phyloP scores from a whole-genome alignment of 1,140 invertebrate genomes.

The Scaptomyza hsui region DNA sequence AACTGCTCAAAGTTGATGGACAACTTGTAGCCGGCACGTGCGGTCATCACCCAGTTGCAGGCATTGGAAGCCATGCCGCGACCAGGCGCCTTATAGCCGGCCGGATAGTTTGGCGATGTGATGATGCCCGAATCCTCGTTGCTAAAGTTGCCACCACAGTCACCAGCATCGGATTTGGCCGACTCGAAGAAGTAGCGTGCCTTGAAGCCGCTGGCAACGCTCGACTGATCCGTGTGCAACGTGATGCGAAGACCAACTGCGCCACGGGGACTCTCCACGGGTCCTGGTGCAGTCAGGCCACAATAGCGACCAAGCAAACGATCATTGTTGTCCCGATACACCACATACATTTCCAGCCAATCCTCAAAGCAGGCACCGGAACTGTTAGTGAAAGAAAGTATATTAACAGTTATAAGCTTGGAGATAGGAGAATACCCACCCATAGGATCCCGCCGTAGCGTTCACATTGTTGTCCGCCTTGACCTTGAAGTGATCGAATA shows the following conservation, averaged over 20 bases:
- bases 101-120: constrained; percentile 94
- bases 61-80: constrained; percentile 90
- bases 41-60: constrained; percentile 96
- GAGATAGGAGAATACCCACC: constrained; percentile 82
- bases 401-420: background rate
- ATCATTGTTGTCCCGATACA: constrained; percentile 91
- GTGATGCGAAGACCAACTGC: constrained; percentile 93
- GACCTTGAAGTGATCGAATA: constrained; percentile 97
- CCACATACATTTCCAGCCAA: constrained; percentile 96
- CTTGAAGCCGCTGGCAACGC: constrained; percentile 95
- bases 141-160: constrained; percentile 95
- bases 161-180: constrained; percentile 94
- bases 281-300: constrained; percentile 92
- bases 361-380: constrained; percentile 93
- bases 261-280: constrained; percentile 94
- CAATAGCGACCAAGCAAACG: constrained; percentile 94
- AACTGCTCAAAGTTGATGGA: constrained; percentile 95
- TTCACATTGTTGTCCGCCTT: constrained; percentile 87
- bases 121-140: constrained; percentile 93
- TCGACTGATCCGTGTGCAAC: constrained; percentile 92
- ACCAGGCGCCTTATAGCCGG: constrained; percentile 91
- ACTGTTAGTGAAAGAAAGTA: constrained; percentile 77
- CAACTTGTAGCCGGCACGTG: constrained; percentile 91
- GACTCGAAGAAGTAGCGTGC: constrained; percentile 94
- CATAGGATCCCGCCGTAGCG: constrained; percentile 86